A percentile compares a stretch with the other conserved stretches of the same genome.
Conservation (phyloP, 2,888 invertebrate genomes). For the Epicampocera succincta region DNA sequence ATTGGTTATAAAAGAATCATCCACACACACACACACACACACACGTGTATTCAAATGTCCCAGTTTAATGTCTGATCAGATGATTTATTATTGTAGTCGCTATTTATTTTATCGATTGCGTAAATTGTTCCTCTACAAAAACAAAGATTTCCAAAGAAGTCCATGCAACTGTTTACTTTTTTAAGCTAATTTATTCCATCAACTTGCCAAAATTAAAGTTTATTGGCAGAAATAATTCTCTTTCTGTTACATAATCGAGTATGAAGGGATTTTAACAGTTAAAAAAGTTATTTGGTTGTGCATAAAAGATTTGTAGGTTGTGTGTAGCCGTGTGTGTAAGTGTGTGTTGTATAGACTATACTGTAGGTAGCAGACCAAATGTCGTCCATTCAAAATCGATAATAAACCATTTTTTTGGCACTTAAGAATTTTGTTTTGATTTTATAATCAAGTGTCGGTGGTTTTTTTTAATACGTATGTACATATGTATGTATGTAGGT, state of each 20-base stretch:
- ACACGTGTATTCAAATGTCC: too few species aligned
- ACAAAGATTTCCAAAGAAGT: too few species aligned
- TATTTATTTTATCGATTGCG: too few species aligned
- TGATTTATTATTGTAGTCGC: too few species aligned
- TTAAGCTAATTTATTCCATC: constrained; percentile 1
- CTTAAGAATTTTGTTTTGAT: constrained; percentile 14
- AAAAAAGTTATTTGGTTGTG: not conserved
- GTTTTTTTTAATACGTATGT: not conserved
- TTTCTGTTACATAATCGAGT: constrained; percentile 13
- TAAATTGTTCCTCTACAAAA: too few species aligned
- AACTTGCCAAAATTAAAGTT: constrained; percentile 17
- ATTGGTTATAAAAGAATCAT: too few species aligned
- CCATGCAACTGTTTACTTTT: not conserved
- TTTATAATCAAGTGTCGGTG: not conserved
- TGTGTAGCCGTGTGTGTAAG: not conserved
- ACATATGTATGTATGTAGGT: too few species aligned
- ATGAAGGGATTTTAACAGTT: not conserved
- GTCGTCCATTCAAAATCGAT: constrained; percentile 53
- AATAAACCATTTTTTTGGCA: constrained; percentile 22
- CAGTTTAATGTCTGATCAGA: too few species aligned
- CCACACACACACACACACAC: too few species aligned
- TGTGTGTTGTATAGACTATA: not conserved
- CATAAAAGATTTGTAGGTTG: not conserved
- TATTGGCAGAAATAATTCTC: not conserved
- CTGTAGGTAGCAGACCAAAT: constrained; percentile 55